Percentiles rank a stretch among this genome's conserved stretches.
These are phyloP conservation scores for Hydrochoerus hydrochaeris DNA, from an alignment of 2,113 vertebrate genomes.

Conservation along the genomic window DNA sequence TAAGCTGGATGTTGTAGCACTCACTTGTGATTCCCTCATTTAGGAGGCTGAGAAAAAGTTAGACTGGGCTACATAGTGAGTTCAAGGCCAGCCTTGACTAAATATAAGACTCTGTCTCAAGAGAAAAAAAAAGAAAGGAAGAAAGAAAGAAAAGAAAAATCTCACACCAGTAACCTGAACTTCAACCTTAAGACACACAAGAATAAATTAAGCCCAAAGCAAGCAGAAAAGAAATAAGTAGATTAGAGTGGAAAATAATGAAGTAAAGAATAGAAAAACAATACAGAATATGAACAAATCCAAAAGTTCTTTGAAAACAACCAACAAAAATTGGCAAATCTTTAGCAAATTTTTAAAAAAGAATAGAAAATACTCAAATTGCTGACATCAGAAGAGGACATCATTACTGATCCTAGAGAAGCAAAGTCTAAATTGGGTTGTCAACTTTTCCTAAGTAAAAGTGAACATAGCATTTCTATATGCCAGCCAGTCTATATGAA, in stretches of 20 bases:
- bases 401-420: neutral
- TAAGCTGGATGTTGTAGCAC: neutral
- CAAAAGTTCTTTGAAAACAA: neutral
- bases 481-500: neutral
- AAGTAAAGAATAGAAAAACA: neutral
- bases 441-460: neutral
- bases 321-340: neutral
- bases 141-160: no score
- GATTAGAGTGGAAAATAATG: slow-evolving; percentile 6
- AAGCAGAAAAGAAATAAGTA: neutral
- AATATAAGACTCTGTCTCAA: neutral
- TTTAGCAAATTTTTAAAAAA: neutral
- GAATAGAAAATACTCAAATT: neutral
- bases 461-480: neutral
- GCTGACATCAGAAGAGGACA: neutral
- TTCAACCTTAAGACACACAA: neutral
- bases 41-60: neutral
- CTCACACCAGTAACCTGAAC: neutral
- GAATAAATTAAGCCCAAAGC: neutral
- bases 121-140: neutral
- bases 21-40: neutral
- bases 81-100: neutral
- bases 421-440: neutral
- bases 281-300: neutral
- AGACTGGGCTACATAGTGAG: neutral